A percentile compares a stretch with the other conserved stretches of the same genome.
Evolutionary conservation across 2,888 invertebrate genomes (phyloP).

Genomic region (Allolobophora icterica): DNA sequence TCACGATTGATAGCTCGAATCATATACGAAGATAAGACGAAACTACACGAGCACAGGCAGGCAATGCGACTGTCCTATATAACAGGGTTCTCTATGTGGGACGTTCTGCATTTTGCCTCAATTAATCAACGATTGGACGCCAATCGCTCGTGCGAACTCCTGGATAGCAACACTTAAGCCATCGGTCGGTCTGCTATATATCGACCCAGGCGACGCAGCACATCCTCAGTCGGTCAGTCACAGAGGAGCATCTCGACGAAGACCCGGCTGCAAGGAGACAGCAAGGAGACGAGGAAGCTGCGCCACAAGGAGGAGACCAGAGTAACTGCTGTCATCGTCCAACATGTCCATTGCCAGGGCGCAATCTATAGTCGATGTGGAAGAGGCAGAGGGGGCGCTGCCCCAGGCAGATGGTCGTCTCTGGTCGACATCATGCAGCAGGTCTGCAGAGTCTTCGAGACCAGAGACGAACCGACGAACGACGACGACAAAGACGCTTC

Average conservation of each 20-base stretch:
- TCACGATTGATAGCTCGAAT: neutral
- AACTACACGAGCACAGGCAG: neutral
- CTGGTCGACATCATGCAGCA: neutral
- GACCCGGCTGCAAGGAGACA: neutral
- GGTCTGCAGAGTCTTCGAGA: neutral
- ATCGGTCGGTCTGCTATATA: neutral
- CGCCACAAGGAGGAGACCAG: too few relatives aligned
- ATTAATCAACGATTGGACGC: neutral
- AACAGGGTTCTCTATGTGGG: conserved; percentile 11
- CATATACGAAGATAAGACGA: neutral
- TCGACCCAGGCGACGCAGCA: neutral
- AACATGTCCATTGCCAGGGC: neutral
- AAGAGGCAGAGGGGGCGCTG: neutral
- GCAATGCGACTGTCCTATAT: neutral
- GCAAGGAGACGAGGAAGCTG: too few relatives aligned
- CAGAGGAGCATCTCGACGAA: too few relatives aligned
- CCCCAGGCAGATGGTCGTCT: neutral
- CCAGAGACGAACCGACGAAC: neutral
- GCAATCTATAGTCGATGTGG: neutral
- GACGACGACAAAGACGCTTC: neutral
- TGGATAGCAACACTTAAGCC: neutral
- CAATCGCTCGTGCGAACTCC: neutral
- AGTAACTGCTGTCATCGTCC: neutral
- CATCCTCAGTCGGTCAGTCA: neutral
- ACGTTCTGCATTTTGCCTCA: conserved; percentile 17